Percentiles rank a stretch among this genome's conserved stretches.
Conservation (phyloP, 2,797 vertebrate genomes). For the Acridotheres tristis region DNA sequence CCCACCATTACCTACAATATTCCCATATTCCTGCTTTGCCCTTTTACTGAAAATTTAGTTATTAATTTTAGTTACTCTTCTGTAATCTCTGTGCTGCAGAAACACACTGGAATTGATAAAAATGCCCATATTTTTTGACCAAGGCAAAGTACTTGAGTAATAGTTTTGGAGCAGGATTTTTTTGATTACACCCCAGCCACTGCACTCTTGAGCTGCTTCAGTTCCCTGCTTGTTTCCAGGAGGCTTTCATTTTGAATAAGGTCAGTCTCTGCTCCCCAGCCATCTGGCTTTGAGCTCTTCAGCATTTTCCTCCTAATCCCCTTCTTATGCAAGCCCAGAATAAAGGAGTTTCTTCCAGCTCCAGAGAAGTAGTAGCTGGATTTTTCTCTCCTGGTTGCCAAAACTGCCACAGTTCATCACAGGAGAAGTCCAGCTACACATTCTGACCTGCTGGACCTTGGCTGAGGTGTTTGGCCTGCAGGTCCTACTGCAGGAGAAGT, state of each 20-base stretch:
- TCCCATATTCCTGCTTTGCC: not conserved
- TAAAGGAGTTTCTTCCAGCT: slow-evolving; percentile 9
- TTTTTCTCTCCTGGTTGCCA: slow-evolving; percentile 8
- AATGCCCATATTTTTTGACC: not conserved
- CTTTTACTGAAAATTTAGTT: not conserved
- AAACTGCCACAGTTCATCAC: not conserved
- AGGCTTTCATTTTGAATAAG: slow-evolving; percentile 1
- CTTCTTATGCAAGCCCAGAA: not conserved
- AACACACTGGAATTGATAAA: slow-evolving; percentile 2
- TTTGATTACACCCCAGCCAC: not conserved
- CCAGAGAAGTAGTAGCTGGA: slow-evolving; percentile 17
- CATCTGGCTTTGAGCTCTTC: slow-evolving; percentile 15
- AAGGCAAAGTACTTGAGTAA: not conserved
- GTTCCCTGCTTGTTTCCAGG: not conserved
- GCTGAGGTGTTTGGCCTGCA: not conserved
- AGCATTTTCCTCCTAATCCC: not conserved
- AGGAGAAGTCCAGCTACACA: not conserved
- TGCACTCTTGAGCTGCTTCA: not conserved
- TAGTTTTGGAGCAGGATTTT: not conserved
- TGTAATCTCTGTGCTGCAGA: not conserved
- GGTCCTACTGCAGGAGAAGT: not conserved
- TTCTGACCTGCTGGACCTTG: not conserved
- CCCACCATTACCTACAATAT: not conserved
- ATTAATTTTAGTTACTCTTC: not conserved
- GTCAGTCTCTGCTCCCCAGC: not conserved